Percentiles rank a stretch among this genome's conserved stretches.
These are phyloP conservation scores for Leptosomus discolor DNA, from an alignment of 2,113 vertebrate genomes.

Conservation along the genomic window DNA sequence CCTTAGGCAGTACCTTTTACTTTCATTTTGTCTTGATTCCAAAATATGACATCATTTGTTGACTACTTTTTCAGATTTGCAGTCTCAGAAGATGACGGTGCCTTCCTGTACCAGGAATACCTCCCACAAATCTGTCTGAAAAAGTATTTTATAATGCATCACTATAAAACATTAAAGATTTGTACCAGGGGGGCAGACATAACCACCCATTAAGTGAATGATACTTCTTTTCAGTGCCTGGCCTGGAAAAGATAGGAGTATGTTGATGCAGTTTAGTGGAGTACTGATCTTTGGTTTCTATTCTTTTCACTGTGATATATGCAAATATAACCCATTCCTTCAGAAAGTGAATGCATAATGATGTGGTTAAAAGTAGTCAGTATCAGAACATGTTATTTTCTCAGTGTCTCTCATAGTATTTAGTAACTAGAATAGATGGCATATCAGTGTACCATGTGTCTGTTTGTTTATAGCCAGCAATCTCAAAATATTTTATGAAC, in stretches of 20 bases:
- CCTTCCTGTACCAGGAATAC: neutral
- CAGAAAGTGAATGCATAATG: neutral
- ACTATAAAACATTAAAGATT: neutral
- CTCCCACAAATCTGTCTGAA: neutral
- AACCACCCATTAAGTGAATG: neutral
- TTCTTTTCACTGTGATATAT: neutral
- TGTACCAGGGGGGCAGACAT: neutral
- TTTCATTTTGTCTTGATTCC: conserved; percentile 36
- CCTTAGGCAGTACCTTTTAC: neutral
- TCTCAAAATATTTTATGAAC: neutral
- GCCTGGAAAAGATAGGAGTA: neutral
- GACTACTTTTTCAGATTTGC: neutral
- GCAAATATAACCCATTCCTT: neutral
- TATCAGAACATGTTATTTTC: neutral
- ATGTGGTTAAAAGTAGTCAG: neutral
- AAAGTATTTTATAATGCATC: neutral
- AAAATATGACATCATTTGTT: neutral
- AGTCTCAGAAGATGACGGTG: neutral
- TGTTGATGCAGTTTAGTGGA: neutral
- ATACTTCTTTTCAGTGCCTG: neutral
- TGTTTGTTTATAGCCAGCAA: neutral
- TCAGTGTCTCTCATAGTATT: neutral
- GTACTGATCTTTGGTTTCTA: neutral
- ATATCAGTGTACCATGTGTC: neutral
- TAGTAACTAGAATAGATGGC: neutral